Evolutionary conservation across 1,140 invertebrate species (phyloP).

Genomic region (Cardiocondyla obscurior): DNA sequence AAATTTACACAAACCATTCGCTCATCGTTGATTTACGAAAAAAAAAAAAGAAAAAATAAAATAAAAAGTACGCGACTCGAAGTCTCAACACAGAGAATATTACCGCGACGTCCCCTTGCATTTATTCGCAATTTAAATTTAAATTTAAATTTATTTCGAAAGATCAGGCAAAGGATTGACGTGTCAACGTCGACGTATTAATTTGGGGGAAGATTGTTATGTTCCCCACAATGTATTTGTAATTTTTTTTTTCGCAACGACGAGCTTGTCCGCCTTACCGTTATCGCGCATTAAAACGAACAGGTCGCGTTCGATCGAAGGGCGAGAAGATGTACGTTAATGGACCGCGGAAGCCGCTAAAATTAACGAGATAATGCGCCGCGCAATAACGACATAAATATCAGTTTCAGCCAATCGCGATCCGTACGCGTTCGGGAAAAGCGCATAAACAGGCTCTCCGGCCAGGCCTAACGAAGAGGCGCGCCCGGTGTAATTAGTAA

Average conservation of each 20-base stretch:
- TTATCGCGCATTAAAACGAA: not conserved
- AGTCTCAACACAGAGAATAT: not conserved
- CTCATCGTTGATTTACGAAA: not conserved
- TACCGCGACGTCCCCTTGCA: not conserved
- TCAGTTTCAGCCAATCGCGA: slow-evolving; percentile 3
- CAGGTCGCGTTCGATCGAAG: not conserved
- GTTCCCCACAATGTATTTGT: not conserved
- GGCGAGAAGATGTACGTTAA: not conserved
- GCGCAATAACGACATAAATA: slow-evolving; percentile 24
- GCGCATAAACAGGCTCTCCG: slow-evolving; percentile 11
- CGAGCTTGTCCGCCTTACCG: not conserved
- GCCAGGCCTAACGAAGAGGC: slow-evolving; percentile 22
- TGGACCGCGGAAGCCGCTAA: not conserved
- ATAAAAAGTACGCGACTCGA: not conserved
- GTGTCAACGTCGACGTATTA: not conserved
- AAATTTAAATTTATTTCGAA: not conserved
- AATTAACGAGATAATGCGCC: slow-evolving; percentile 14
- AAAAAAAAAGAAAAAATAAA: too few species aligned
- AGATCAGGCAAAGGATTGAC: not conserved
- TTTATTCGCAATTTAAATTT: not conserved
- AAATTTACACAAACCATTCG: not conserved
- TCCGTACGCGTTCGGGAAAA: slow-evolving; percentile 4
- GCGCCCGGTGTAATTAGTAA: slow-evolving; percentile 46
- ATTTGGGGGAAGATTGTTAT: not conserved
- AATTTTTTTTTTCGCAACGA: not conserved